Base-by-base conservation (phyloP, 2,888 invertebrate genomes). In the Cheilosia grossa region DNA sequence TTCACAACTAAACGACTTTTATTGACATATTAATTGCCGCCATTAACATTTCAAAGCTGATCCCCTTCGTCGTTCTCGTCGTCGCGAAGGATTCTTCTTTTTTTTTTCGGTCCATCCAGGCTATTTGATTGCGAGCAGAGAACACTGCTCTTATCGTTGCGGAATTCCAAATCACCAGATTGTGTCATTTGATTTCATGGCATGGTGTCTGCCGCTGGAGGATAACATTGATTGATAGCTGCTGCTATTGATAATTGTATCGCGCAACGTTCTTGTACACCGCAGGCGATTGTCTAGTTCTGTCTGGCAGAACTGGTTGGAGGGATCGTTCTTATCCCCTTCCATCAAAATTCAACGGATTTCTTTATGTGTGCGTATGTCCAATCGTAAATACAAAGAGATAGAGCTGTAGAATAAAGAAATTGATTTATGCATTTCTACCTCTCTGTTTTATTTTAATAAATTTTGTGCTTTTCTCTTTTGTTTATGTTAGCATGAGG, bases 21-120 rank as follows among this genome's bases (percentile, higher is more conserved):
- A 91, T 90, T 90, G 90, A 90, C 90, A 90, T 88, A 90, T 90
- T 90, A 90, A 90, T 91, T 90, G 90, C 89, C 86, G 87, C 88
- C 88, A 90, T 89, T 88, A 88, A 87, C 82, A 86, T 87, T 85
- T 85, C 80, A 86, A 74, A 82, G 73, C 15, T 66, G 30, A 47
- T 63, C 47, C 13, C 19, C 15, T 6, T 24, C 49, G 21, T 49
- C 49, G 19, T 21, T 6, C 7, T 47, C 21, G 19, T 51, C 7
- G 19, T 40, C 37, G 30, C 7, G 44, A 33, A n/a, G 47, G 24
- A 33, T 33, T 42, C 37, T 44, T 44, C 44, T 47, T 30, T 27
- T 47, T 30, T 27, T 47, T 5, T 17, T 10, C 42, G 24, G 47
- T 24, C 47, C 30, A 51, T 51, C 37, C 19, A 56, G 27, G 17